Conservation (phyloP, 2,797 vertebrate genomes). For the Lindbergichthys nudifrons region DNA sequence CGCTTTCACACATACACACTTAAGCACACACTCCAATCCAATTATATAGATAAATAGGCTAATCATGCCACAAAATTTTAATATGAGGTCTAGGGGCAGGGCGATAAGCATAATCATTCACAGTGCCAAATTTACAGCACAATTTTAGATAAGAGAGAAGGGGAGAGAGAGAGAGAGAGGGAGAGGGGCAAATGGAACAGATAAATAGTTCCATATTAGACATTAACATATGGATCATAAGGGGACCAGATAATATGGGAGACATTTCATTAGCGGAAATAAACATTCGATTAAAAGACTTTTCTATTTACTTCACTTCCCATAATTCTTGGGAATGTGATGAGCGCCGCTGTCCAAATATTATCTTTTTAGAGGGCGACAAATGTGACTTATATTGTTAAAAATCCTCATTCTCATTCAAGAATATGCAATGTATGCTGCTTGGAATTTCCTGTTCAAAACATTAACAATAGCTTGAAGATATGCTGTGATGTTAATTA, state of each 20-base stretch:
- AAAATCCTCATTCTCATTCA: neutral
- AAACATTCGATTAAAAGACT: constrained; percentile 83
- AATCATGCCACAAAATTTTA: constrained; percentile 87
- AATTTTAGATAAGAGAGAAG: constrained; percentile 86
- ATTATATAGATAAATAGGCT: constrained; percentile 90
- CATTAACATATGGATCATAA: constrained; percentile 87
- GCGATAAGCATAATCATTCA: constrained; percentile 86
- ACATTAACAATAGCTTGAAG: neutral
- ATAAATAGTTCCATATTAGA: constrained; percentile 83
- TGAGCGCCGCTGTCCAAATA: constrained; percentile 54
- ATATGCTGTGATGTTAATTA: neutral
- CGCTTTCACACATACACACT: constrained; percentile 66
- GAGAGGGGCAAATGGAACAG: constrained; percentile 77
- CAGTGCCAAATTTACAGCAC: constrained; percentile 83
- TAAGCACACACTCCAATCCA: constrained; percentile 83
- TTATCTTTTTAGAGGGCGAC: constrained; percentile 55
- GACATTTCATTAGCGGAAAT: constrained; percentile 85
- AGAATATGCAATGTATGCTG: neutral
- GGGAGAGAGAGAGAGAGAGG: constrained; percentile 52
- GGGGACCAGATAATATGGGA: constrained; percentile 78
- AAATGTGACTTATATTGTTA: constrained; percentile 29
- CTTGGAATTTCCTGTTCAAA: constrained; percentile 1
- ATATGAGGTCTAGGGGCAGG: constrained; percentile 84
- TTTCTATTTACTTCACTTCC: constrained; percentile 76
- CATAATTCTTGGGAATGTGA: constrained; percentile 76